Conservation (phyloP, 2,797 vertebrate genomes). For the Nasua narica region DNA sequence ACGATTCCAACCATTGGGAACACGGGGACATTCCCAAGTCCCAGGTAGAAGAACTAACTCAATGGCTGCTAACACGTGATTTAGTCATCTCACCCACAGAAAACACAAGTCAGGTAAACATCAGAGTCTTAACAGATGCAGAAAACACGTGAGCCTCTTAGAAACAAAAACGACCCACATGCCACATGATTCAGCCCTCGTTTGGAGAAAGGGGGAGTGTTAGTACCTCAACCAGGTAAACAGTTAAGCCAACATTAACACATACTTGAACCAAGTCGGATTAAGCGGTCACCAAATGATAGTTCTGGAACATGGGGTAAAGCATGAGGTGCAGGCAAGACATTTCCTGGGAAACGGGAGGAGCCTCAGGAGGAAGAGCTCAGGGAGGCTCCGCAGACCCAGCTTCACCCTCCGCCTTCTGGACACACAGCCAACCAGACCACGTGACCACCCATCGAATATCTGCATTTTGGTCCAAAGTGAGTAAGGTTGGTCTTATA, state of each 20-base stretch:
- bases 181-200: neutral
- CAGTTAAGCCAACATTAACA: neutral
- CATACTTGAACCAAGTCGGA: neutral
- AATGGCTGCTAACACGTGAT: accelerated
- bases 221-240: neutral
- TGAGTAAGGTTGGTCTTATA: neutral
- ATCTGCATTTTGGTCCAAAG: neutral
- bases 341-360: neutral
- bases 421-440: neutral
- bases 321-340: neutral
- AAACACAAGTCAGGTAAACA: neutral
- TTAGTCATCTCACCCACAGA: neutral
- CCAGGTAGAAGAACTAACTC: neutral
- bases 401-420: too few relatives aligned
- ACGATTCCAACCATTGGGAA: neutral
- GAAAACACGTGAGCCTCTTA: neutral
- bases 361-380: accelerated
- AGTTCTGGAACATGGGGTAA: neutral
- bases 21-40: neutral
- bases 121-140: neutral
- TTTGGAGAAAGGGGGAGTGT: neutral
- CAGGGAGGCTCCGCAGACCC: neutral
- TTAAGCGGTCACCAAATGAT: neutral
- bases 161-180: neutral
- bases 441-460: accelerated